Conservation (phyloP, 2,113 vertebrate species). For the Labeo rohita region DNA sequence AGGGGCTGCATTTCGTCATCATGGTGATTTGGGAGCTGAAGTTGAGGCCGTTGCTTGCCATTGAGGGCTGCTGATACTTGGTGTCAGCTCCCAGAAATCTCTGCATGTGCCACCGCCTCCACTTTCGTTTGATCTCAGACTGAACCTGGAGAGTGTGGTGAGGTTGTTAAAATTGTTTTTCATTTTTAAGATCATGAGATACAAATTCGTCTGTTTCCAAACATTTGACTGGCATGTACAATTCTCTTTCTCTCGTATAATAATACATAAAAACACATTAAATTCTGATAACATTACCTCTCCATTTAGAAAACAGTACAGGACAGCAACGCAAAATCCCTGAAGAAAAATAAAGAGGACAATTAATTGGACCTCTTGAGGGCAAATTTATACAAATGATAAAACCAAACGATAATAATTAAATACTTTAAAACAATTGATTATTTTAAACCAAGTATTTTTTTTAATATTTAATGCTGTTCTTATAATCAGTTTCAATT, state of each 20-base stretch:
- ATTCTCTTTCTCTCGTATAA: not conserved
- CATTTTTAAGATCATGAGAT: not conserved
- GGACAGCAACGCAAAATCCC: conserved; percentile 94
- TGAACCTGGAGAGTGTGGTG: conserved; percentile 81
- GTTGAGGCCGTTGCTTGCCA: conserved; percentile 89
- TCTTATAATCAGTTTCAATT: no score
- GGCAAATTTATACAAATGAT: not conserved
- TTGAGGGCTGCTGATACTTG: conserved; percentile 88
- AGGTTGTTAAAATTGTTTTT: not conserved
- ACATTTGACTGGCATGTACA: not conserved
- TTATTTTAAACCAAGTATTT: no score
- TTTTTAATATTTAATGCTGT: no score
- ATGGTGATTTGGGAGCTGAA: conserved; percentile 96
- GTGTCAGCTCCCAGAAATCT: conserved; percentile 82
- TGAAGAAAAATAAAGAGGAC: conserved; percentile 63
- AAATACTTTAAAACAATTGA: no score
- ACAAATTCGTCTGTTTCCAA: not conserved
- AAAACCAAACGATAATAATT: no score
- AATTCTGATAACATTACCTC: conserved; percentile 82
- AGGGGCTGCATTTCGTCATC: conserved; percentile 89
- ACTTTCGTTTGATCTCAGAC: conserved; percentile 92
- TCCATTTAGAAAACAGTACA: conserved; percentile 97
- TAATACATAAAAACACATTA: not conserved
- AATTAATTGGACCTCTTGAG: not conserved
- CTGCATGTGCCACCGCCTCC: conserved; percentile 92